Evolutionary conservation across 2,113 vertebrate species (phyloP), one percentile per base, ranked within the genome.

Genomic region (Phalacrocorax pelagicus): DNA sequence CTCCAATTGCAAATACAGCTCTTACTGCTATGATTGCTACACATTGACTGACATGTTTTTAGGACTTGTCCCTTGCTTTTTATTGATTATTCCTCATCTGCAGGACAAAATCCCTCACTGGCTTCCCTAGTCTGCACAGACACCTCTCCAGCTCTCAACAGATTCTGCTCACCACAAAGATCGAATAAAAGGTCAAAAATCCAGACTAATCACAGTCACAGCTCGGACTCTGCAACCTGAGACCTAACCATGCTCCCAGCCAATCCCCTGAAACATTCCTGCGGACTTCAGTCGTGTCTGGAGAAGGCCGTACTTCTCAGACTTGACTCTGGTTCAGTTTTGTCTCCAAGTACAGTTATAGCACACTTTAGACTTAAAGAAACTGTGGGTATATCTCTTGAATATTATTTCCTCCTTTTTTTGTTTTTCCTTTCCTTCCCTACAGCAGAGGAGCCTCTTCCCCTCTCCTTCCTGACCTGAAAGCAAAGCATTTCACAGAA

Each of bases 401-500:
- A 83, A 10, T 59, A 38, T 47, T 65, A 63, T 8, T 59, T 15
- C 11, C 81, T 86, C 38, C 51, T 42, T 72, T 52, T 27, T 44
- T 36, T 9, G 32, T 16, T 23, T 30, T 44, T 44, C 16, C 70
- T 52, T 27, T 11, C 7, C 49, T 21, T 5, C 11, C 6, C 21
- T 5, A 46, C 73, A 81, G 44, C 40, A 90, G 19, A 32, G 74
- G 30, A 69, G 18, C 51, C 40, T 47, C 40, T 82, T 29, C 15
- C 51, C 49, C 13, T 74, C 20, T 74, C 54, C 58, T 61, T 97
- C 71, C 82, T 77, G 78, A 92, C 51, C 49, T 63, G 38, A 74
- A 90, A 79, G 81, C 54, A 94, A 88, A 95, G 54, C 27, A 78
- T 73, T 92, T 77, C 79, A 90, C 61, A 92, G 55, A 90, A 86